A percentile compares a stretch with the other conserved stretches of the same genome.
Conservation (phyloP, 2,888 invertebrate species). For the Psylliodes chrysocephalus region DNA sequence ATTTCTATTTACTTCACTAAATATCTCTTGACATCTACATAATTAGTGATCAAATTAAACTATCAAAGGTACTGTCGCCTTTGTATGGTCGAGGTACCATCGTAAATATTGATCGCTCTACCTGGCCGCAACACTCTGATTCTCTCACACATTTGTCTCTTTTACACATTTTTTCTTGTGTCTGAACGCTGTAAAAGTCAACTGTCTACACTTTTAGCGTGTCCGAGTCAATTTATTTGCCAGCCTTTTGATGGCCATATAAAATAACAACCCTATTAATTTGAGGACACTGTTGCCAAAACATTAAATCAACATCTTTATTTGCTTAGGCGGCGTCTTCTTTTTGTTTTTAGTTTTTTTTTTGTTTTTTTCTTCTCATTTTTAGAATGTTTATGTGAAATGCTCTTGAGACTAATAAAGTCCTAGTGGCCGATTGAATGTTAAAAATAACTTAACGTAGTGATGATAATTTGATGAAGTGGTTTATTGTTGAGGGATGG, state of each 20-base stretch:
- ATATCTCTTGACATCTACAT: background rate
- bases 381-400: slow-evolving; percentile 35
- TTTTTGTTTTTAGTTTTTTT: slow-evolving; percentile 12
- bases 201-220: slow-evolving; percentile 55
- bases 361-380: slow-evolving; percentile 28
- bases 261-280: slow-evolving; percentile 49
- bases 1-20: too few species aligned
- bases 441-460: slow-evolving; percentile 38
- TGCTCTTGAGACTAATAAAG: slow-evolving; percentile 39
- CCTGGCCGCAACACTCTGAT: slow-evolving; percentile 45
- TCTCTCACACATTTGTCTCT: slow-evolving; percentile 50
- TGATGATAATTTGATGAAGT: slow-evolving; percentile 33
- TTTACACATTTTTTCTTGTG: slow-evolving; percentile 55
- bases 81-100: slow-evolving; percentile 26
- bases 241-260: slow-evolving; percentile 55
- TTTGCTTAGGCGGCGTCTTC: slow-evolving; percentile 36
- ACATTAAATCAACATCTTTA: slow-evolving; percentile 43
- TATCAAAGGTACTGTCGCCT: background rate
- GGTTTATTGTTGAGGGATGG: background rate
- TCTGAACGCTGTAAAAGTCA: slow-evolving; percentile 57
- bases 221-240: slow-evolving; percentile 57
- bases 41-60: background rate
- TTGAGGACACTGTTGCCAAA: slow-evolving; percentile 41
- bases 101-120: slow-evolving; percentile 54
- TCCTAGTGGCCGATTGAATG: slow-evolving; percentile 35